Evolutionary conservation across 1,140 invertebrate species (phyloP).

Genomic region (Apis dorsata): DNA sequence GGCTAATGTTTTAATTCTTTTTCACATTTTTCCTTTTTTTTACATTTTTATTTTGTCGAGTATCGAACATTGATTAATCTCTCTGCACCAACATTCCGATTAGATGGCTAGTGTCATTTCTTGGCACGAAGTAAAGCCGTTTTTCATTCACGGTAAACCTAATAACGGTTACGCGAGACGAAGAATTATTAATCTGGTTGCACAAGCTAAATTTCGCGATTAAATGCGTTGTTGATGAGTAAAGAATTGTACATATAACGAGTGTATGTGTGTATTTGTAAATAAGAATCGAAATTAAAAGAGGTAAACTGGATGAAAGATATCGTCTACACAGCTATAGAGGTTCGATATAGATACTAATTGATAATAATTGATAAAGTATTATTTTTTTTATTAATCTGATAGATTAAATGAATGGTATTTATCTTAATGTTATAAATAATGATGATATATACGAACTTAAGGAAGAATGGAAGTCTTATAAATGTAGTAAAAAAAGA

Average conservation of each 20-base stretch:
- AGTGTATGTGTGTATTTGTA: not conserved
- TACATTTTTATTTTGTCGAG: not conserved
- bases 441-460: not conserved
- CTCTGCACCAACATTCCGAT: not conserved
- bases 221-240: not conserved
- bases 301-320: not conserved
- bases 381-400: too few species aligned
- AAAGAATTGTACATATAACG: not conserved
- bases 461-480: constrained; percentile 11
- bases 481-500: not conserved
- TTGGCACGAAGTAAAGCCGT: constrained; percentile 32
- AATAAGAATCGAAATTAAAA: not conserved
- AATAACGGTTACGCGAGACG: constrained; percentile 16
- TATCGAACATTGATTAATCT: constrained; percentile 10
- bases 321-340: constrained; percentile 37
- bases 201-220: constrained; percentile 20
- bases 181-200: not conserved
- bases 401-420: not conserved
- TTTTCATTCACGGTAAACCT: not conserved
- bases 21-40: not conserved
- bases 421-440: not conserved
- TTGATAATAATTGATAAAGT: too few species aligned
- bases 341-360: not conserved
- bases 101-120: not conserved
- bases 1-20: not conserved